phyloP scores from a whole-genome alignment of 2,797 vertebrate species.

The Gambelia wislizenii region DNA sequence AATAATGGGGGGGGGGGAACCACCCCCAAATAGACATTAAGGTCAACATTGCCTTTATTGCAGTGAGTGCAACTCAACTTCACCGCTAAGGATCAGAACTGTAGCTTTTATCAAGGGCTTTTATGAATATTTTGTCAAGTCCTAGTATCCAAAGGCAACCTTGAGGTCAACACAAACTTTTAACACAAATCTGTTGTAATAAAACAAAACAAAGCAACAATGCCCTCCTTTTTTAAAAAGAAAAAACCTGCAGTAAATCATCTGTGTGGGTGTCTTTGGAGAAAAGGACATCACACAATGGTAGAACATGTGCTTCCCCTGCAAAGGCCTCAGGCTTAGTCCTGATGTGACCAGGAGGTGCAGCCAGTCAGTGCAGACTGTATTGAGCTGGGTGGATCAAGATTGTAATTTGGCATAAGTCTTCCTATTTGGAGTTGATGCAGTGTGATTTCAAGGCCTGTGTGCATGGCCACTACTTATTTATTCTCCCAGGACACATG shows the following conservation, averaged over 20 bases:
- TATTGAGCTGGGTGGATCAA: background rate
- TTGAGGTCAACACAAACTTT: background rate
- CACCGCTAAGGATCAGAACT: conserved; percentile 11
- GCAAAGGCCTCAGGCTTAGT: background rate
- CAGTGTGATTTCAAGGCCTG: conserved; percentile 5
- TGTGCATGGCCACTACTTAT: background rate
- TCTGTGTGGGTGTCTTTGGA: background rate
- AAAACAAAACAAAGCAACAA: too few species aligned
- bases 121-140: background rate
- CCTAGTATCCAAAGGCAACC: background rate
- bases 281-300: too few species aligned
- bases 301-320: background rate
- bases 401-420: background rate
- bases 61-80: conserved; percentile 14
- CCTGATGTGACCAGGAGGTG: background rate
- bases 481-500: background rate
- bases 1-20: too few species aligned
- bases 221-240: background rate
- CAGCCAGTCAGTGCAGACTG: background rate
- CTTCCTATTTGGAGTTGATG: background rate
- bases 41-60: background rate
- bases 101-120: background rate
- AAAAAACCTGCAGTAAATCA: background rate
- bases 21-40: too few species aligned
- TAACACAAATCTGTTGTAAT: background rate